Evolutionary conservation across 2,113 vertebrate species (phyloP).

Genomic region (Spea multiplicata): DNA sequence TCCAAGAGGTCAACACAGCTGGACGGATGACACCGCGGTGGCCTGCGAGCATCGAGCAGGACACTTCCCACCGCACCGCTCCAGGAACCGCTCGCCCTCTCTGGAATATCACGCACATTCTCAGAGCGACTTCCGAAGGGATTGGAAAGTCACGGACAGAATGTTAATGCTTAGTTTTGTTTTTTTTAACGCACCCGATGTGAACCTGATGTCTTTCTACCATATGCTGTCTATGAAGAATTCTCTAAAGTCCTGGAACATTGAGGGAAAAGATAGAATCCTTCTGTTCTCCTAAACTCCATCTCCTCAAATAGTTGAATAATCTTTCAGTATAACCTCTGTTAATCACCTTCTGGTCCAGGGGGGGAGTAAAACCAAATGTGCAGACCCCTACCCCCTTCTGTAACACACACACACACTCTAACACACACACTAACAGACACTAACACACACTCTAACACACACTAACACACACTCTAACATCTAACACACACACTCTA

Average conservation of each 20-base stretch:
- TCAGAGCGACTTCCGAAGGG: not conserved
- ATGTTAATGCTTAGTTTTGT: not conserved
- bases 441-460: too few relatives aligned
- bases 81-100: not conserved
- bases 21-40: not conserved
- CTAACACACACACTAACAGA: too few relatives aligned
- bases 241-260: not conserved
- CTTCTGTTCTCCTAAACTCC: too few relatives aligned
- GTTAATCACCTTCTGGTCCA: too few relatives aligned
- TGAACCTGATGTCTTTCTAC: not conserved
- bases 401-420: too few relatives aligned
- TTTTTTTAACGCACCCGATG: not conserved
- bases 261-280: not conserved
- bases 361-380: too few relatives aligned
- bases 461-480: too few relatives aligned
- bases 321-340: too few relatives aligned
- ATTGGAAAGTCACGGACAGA: not conserved
- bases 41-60: not conserved
- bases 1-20: not conserved
- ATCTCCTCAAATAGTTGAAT: too few relatives aligned
- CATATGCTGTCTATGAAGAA: not conserved
- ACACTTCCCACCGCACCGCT: not conserved
- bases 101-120: not conserved
- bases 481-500: too few relatives aligned
- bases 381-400: too few relatives aligned